Evolutionary conservation across 92 coral and sea anemone genomes (phyloP).

Genomic region (Palythoa grandiflora): DNA sequence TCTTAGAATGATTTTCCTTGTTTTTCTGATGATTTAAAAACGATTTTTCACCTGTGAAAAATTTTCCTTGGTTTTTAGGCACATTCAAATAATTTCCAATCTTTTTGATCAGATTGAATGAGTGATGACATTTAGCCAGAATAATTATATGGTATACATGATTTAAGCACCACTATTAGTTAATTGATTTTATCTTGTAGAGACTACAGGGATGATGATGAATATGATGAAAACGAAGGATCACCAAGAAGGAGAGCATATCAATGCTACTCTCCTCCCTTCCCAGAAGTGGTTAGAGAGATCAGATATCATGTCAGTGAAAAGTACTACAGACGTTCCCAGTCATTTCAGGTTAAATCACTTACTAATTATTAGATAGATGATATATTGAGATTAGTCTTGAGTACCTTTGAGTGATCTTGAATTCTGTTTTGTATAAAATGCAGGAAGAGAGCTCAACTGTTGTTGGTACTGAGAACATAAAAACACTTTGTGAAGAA

Average conservation of each 20-base stretch:
- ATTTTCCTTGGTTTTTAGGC: too few relatives aligned
- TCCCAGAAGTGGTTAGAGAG: slow-evolving; percentile 73
- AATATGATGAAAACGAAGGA: neutral
- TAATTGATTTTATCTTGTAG: neutral
- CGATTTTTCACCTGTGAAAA: too few relatives aligned
- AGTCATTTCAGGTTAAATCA: slow-evolving; percentile 51
- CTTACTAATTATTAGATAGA: too few relatives aligned
- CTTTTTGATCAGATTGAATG: too few relatives aligned
- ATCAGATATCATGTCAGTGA: slow-evolving; percentile 61
- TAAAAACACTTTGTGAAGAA: slow-evolving; percentile 53
- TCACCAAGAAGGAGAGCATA: slow-evolving; percentile 17
- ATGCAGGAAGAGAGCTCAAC: slow-evolving; percentile 43
- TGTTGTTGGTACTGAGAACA: slow-evolving; percentile 59
- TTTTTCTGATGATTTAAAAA: too few relatives aligned
- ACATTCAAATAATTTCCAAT: too few relatives aligned
- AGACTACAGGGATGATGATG: slow-evolving; percentile 31
- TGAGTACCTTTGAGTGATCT: slow-evolving; percentile 2
- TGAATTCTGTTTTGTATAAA: neutral
- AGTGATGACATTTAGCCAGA: too few relatives aligned
- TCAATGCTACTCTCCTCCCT: slow-evolving; percentile 87
- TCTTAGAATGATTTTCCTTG: too few relatives aligned
- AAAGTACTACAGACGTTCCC: slow-evolving; percentile 64
- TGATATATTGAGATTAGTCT: neutral
- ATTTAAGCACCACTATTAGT: neutral
- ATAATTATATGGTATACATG: too few relatives aligned